These are phyloP conservation scores for Setipinna tenuifilis DNA, from an alignment of 2,797 vertebrate species.

Conservation along the genomic window DNA sequence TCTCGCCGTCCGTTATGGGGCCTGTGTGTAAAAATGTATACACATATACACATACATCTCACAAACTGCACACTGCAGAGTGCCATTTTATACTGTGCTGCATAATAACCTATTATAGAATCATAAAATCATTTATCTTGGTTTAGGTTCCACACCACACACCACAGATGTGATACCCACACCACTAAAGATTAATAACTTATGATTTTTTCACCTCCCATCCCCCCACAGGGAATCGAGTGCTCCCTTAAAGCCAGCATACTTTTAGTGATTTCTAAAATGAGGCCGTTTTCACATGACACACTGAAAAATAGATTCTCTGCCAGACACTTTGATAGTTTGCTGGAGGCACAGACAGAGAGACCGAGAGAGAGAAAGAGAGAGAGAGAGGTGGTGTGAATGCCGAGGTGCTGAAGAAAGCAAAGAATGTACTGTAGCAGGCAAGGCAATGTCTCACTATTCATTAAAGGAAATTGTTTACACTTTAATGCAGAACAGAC, in stretches of 20 bases:
- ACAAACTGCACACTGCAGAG: neutral
- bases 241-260: neutral
- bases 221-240: neutral
- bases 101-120: neutral
- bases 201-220: neutral
- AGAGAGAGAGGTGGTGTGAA: neutral
- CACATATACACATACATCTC: neutral
- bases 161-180: neutral
- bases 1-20: conserved; percentile 13
- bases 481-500: neutral
- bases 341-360: neutral
- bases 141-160: conserved; percentile 7
- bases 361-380: neutral
- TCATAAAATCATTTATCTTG: neutral
- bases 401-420: neutral
- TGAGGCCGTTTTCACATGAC: conserved; percentile 10
- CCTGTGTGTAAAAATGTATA: neutral
- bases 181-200: conserved; percentile 14
- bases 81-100: neutral
- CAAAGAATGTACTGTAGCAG: neutral
- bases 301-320: conserved; percentile 4
- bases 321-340: conserved; percentile 5
- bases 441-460: neutral
- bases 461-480: neutral
- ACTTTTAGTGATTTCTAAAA: conserved; percentile 12